Evolutionary conservation across 2,113 vertebrate genomes (phyloP), one percentile per base, ranked within the genome.

Genomic region (Cyprinodon tularosa): DNA sequence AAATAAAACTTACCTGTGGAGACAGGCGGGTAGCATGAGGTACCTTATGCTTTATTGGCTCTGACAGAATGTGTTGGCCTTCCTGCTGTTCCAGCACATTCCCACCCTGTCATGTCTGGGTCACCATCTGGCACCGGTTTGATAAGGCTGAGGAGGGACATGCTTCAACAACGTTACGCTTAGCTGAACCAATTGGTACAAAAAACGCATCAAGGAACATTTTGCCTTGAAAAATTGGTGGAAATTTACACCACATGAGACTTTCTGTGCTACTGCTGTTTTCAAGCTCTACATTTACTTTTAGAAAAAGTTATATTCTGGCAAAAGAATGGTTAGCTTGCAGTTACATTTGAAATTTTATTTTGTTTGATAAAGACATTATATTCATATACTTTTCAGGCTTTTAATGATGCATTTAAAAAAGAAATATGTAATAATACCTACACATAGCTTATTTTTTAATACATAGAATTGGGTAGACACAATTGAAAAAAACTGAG

Each of bases 31-130:
- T 57, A 20, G 50, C 39, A n/a, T 37, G 13, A 38, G 20, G 12
- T 36, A 9, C 37, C 13, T 57, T 17, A 65, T 40, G 47, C 65
- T 64, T 73, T 15, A 65, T 65, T 65, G 53, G 42, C 4, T 63
- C 12, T 62, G 59, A 37, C 42, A 64, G 36, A 64, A 72, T 39
- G 17, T 63, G 42, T 62, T 38, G 37, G 47, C 15, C 38, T 50
- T 53, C 42, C 62, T 73, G 37, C 37, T 73, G 20, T 73, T 57
- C 39, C 14, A 70, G 38, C 61, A 48, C 42, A 63, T 47, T 39
- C n/a, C 61, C 36, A 40, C 38, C 38, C 38, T 50, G 20, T 38
- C 37, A 5, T 29, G 45, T 14, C 11, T 3, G 36, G 71, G 15
- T 50, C 12, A 12, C 17, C 36, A 61, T 37, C n/a, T 36, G 39